Conservation (phyloP, 2,797 vertebrate species). For the Emys orbicularis region DNA sequence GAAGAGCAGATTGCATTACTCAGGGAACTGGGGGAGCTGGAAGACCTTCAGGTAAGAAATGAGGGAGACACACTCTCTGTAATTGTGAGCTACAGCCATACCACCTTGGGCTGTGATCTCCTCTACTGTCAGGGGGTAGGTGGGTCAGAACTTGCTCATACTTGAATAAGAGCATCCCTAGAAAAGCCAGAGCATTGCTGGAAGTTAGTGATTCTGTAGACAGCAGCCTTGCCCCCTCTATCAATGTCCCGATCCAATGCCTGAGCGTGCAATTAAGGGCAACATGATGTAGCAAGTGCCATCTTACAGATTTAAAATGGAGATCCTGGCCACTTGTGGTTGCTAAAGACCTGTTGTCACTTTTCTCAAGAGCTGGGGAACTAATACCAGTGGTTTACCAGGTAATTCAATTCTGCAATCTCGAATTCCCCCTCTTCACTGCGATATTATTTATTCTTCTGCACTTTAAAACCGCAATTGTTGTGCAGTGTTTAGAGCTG, state of each 20-base stretch:
- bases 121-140: neutral
- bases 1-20: slow-evolving; percentile 74
- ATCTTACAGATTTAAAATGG: neutral
- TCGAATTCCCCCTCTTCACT: neutral
- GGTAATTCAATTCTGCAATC: no score
- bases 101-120: neutral
- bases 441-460: neutral
- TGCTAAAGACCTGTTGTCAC: no score
- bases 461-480: neutral
- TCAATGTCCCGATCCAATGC: neutral
- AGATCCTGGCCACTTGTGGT: neutral
- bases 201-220: neutral
- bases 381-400: neutral
- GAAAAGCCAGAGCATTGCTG: neutral
- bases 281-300: neutral
- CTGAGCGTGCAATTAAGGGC: neutral
- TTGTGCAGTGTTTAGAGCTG: neutral
- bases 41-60: slow-evolving; percentile 79
- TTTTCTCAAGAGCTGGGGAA: neutral
- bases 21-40: slow-evolving; percentile 41
- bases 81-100: neutral
- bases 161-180: neutral
- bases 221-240: neutral
- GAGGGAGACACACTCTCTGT: neutral
- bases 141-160: no score